Base-by-base conservation (phyloP, 2,888 invertebrate genomes). In the Adelognathus sp. region DNA sequence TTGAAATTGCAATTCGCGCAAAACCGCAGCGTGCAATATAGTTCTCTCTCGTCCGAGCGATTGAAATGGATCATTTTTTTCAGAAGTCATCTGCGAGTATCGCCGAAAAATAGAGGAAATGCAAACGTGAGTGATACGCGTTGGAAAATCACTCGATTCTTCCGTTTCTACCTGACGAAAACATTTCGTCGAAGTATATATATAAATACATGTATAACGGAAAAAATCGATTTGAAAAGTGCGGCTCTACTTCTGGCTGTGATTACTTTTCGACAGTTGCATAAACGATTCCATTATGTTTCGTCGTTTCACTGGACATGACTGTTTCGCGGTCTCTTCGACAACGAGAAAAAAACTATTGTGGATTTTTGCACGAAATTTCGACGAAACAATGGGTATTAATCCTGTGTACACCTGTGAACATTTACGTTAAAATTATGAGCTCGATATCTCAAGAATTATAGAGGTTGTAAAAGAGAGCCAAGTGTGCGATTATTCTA, bases 181-280 rank as follows among this genome's bases (percentile, higher is more conserved):
- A 27, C 60, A 66, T 39, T 44, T 27, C 41, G 44, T 39, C 39
- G 36, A 46, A 36, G n/a, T n/a, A n/a, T n/a, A n/a, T n/a, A n/a
- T n/a, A n/a, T n/a, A n/a, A n/a, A n/a, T n/a, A n/a, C n/a, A n/a
- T n/a, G n/a, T n/a, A n/a, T n/a, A 36, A 36, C 9, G 36, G 9
- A 33, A 46, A 46, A 36, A 33, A 78, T 52, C 58, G 44, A 29
- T 70, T 74, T 74, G 14, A 74, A 70, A 76, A 66, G 50, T 24
- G 36, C 52, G 52, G n/a, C 36, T 66, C 39, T 24, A 36, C 52
- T 66, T 66, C 36, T 50, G 16, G 39, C 64, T 69, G 50, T 66
- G 64, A 74, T 60, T 66, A 74, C 74, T 66, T 64, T 78, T 70
- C 50, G 64, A 52, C 54, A 70, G 64, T 79, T 70, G 54, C 18